A percentile compares a stretch with the other conserved stretches of the same genome.
These are phyloP conservation scores for Sebastes kiyomatsui DNA, from an alignment of 2,797 vertebrate genomes.

Conservation along the genomic window DNA sequence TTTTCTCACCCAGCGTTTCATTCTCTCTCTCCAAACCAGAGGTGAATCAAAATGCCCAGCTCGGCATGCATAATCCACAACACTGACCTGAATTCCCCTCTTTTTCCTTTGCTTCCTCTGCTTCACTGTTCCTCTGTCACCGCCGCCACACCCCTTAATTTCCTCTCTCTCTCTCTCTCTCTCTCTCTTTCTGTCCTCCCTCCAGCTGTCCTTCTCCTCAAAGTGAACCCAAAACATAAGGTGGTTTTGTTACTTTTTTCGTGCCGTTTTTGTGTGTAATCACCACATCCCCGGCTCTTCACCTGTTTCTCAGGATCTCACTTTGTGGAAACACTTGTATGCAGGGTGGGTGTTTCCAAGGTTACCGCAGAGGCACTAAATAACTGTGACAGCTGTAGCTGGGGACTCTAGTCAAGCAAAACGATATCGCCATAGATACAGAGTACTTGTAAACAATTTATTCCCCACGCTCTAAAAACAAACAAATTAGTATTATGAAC, in stretches of 20 bases:
- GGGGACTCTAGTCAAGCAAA: conserved; percentile 75
- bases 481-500: conserved; percentile 49
- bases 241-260: conserved; percentile 30
- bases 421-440: conserved; percentile 71
- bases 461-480: conserved; percentile 43
- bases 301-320: conserved; percentile 72
- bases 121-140: conserved; percentile 54
- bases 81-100: conserved; percentile 71
- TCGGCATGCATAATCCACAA: conserved; percentile 55
- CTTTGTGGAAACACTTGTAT: conserved; percentile 68
- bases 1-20: conserved; percentile 19
- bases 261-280: conserved; percentile 34
- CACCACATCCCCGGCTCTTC: conserved; percentile 54
- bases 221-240: conserved; percentile 40
- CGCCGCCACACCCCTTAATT: conserved; percentile 50
- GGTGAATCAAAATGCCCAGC: conserved; percentile 48
- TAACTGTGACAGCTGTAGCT: conserved; percentile 78
- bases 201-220: conserved; percentile 38
- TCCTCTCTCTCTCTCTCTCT: conserved; percentile 27
- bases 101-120: conserved; percentile 56
- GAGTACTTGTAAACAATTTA: conserved; percentile 64
- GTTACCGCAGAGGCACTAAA: conserved; percentile 78
- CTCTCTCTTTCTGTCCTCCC: conserved; percentile 35
- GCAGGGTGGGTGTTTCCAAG: conserved; percentile 77
- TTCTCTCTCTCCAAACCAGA: conserved; percentile 41